Conservation (phyloP, 2,113 vertebrate species). For the Tonatia bakeri region DNA sequence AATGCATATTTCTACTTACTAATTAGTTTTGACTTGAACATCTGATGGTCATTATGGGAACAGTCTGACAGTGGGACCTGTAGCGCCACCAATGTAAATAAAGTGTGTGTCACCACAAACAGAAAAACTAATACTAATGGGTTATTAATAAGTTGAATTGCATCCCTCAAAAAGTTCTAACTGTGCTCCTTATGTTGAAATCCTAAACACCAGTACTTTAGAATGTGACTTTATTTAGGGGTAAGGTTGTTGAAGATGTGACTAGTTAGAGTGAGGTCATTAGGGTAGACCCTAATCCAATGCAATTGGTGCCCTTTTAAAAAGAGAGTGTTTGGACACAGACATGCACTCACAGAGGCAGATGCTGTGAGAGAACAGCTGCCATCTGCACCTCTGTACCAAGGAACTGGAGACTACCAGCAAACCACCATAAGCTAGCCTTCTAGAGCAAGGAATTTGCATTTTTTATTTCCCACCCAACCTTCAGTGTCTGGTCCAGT, state of each 20-base stretch:
- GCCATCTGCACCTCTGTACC: too few relatives aligned
- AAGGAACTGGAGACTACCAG: too few relatives aligned
- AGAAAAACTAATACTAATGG: not conserved
- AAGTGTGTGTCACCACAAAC: too few relatives aligned
- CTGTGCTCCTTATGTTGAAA: not conserved
- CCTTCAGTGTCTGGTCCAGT: not conserved
- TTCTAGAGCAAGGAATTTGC: not conserved
- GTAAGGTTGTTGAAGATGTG: not conserved
- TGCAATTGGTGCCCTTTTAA: not conserved
- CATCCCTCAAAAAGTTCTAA: not conserved
- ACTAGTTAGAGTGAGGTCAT: not conserved
- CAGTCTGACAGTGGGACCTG: too few relatives aligned
- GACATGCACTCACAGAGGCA: not conserved
- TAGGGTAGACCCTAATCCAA: not conserved
- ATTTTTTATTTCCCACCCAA: not conserved
- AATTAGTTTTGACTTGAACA: not conserved
- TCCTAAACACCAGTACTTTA: not conserved
- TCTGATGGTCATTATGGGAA: too few relatives aligned
- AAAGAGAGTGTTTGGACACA: not conserved
- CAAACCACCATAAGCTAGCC: too few relatives aligned
- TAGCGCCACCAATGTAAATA: too few relatives aligned
- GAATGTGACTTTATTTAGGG: not conserved
- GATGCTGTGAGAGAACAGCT: not conserved
- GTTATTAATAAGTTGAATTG: not conserved
- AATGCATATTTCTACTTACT: not conserved